Base-by-base conservation (phyloP, 2,113 vertebrate species). In the Willisornis vidua region DNA sequence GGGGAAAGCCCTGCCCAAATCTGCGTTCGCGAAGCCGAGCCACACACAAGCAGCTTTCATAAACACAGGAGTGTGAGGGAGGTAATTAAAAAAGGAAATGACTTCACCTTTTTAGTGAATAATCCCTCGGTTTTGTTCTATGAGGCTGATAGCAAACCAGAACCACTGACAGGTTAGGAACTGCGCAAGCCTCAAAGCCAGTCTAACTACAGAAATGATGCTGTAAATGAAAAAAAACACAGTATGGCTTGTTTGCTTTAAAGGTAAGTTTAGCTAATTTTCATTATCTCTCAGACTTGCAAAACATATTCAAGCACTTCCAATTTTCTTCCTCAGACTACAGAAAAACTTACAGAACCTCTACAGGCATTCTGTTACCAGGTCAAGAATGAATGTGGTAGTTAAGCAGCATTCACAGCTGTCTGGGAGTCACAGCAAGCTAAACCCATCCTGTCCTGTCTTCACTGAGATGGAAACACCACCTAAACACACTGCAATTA, bases 81-180 rank as follows among this genome's bases (percentile, higher is more conserved):
- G 16, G 20, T 10, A 77, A 89, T 25, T 33, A 41, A 76, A 79
- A 78, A 94, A 96, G 94, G 93, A 95, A 94, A 96, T 0, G 0
- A 43, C 88, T 97, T 91, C 94, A 93, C 95, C 93, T 93, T 97
- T 81, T 54, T 4, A 15, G 57, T 68, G 81, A 68, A 45, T 3
- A 81, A 55, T 74, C 79, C 77, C 79, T 96, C 77, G 0, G 14
- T 14, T 82, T 94, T 89, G 35, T n/a, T 97, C 62, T 97, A 92
- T 95, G 94, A 98, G 93, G 94, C 96, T 93, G 92, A 91, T 46
- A 96, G 96, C 96, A 98, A 93, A 94, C 90, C 84, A 91, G 84
- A 96, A 91, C 82, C 73, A 94, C 68, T 24, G 75, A 10, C 93
- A 96, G 93, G 87, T 83, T 79, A 55, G 89, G 95, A 87, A 75